Conservation (phyloP, 2,888 invertebrate species). For the Clanis bilineata region DNA sequence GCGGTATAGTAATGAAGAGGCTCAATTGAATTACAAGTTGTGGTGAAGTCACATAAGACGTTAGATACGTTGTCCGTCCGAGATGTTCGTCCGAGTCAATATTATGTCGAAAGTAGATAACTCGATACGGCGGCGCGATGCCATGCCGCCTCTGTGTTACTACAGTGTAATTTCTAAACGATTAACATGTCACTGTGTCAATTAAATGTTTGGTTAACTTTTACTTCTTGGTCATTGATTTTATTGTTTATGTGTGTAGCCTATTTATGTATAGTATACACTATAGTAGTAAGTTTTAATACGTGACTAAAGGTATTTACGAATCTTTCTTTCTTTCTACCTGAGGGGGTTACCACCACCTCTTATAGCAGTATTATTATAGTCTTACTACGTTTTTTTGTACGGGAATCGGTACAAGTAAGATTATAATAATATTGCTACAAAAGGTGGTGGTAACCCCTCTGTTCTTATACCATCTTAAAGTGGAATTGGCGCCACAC, state of each 20-base stretch:
- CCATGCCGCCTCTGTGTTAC: conserved; percentile 28
- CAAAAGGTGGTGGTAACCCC: too few relatives aligned
- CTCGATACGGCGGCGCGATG: conserved; percentile 39
- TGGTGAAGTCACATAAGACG: conserved; percentile 1
- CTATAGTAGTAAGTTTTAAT: too few relatives aligned
- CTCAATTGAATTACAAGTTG: conserved; percentile 19
- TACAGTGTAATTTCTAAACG: conserved; percentile 25
- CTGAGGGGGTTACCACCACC: too few relatives aligned
- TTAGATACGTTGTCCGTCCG: conserved; percentile 7
- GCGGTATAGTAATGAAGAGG: conserved; percentile 20
- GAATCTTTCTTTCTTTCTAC: too few relatives aligned
- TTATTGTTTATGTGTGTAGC: neutral
- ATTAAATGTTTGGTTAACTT: neutral
- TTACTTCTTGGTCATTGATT: neutral
- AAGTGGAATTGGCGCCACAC: too few relatives aligned
- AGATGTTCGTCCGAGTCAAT: conserved; percentile 11
- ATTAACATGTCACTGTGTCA: conserved; percentile 25
- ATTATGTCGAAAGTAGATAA: conserved; percentile 19
- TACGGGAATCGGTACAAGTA: too few relatives aligned
- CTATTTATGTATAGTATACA: neutral
- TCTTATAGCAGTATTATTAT: too few relatives aligned
- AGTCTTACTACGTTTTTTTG: too few relatives aligned
- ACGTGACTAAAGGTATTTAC: too few relatives aligned
- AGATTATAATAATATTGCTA: too few relatives aligned
- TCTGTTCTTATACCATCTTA: too few relatives aligned